These are phyloP conservation scores for Erebia palarica DNA, from an alignment of 2,888 invertebrate genomes.

Conservation along the genomic window DNA sequence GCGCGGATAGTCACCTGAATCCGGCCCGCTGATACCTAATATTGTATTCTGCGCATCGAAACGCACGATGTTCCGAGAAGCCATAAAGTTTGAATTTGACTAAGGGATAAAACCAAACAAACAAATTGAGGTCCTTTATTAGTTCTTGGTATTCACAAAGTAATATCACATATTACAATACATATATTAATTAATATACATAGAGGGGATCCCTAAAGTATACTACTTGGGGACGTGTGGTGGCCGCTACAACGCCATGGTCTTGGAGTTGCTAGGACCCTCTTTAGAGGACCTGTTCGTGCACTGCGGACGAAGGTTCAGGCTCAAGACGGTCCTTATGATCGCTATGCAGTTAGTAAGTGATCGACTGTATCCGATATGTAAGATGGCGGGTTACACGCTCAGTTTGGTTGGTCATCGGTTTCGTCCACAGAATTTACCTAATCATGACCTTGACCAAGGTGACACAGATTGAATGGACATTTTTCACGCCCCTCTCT, in stretches of 20 bases:
- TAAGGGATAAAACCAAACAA: no score
- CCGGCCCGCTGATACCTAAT: no score
- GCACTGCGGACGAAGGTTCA: slow-evolving; percentile 98
- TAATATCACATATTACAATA: no score
- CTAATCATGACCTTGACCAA: background rate
- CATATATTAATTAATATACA: no score
- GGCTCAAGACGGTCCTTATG: slow-evolving; percentile 98
- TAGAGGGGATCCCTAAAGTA: slow-evolving; percentile 99
- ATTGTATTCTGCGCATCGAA: no score
- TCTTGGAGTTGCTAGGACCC: slow-evolving; percentile 99
- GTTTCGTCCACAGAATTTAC: background rate
- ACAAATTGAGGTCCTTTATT: background rate
- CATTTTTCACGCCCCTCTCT: no score
- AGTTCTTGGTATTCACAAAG: slow-evolving; percentile 36
- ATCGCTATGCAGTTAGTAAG: slow-evolving; percentile 98
- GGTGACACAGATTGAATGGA: background rate
- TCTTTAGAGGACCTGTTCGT: slow-evolving; percentile 99
- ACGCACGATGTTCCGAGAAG: no score
- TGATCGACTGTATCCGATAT: slow-evolving; percentile 41
- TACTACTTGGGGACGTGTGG: slow-evolving; percentile 99
- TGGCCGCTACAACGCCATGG: slow-evolving; percentile 98
- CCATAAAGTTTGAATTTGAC: no score
- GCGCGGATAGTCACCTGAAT: no score
- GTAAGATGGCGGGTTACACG: slow-evolving; percentile 2
- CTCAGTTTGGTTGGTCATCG: background rate